Percentiles rank a stretch among this genome's conserved stretches.
Conservation (phyloP, 2,797 vertebrate species). For the Etheostoma perlongum region DNA sequence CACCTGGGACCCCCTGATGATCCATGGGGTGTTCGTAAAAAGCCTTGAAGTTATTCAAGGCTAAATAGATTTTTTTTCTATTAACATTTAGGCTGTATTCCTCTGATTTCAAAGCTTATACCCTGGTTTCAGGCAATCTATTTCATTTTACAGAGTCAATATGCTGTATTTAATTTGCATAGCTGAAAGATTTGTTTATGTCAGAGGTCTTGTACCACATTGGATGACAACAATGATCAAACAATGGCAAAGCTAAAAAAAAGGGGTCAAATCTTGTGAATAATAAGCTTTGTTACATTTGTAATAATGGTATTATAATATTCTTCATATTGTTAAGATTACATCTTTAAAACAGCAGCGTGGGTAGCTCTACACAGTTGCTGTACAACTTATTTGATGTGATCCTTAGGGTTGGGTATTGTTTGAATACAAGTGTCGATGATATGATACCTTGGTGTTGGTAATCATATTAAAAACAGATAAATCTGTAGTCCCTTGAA, state of each 20-base stretch:
- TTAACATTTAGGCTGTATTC: slow-evolving; percentile 85
- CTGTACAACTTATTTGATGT: neutral
- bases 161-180: slow-evolving; percentile 85
- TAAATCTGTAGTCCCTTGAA: neutral
- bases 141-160: slow-evolving; percentile 80
- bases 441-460: neutral
- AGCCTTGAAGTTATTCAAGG: slow-evolving; percentile 90
- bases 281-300: neutral
- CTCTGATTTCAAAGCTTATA: slow-evolving; percentile 77
- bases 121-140: slow-evolving; percentile 79
- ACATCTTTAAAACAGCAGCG: neutral
- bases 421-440: neutral
- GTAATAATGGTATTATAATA: neutral
- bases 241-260: slow-evolving; percentile 16
- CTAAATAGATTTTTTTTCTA: slow-evolving; percentile 91
- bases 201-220: slow-evolving; percentile 45
- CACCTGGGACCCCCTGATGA: slow-evolving; percentile 83
- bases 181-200: slow-evolving; percentile 63
- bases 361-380: neutral
- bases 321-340: slow-evolving; percentile 1
- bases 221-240: slow-evolving; percentile 46
- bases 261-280: neutral
- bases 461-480: neutral
- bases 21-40: slow-evolving; percentile 84
- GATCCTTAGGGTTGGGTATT: neutral